These are phyloP conservation scores for Cheumatopsyche charites DNA, from an alignment of 1,140 invertebrate genomes.

Conservation along the genomic window DNA sequence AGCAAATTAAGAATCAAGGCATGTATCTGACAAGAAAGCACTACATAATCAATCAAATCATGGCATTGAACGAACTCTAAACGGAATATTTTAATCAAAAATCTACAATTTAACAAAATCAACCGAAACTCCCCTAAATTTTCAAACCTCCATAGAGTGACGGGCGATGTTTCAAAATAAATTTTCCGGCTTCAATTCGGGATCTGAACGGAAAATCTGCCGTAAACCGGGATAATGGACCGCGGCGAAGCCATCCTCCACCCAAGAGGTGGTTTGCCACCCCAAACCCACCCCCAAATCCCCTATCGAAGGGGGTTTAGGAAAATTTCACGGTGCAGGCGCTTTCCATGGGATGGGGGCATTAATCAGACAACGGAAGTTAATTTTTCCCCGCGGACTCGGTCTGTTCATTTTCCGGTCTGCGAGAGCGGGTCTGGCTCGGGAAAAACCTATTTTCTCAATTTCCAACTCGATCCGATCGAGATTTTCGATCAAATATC, in stretches of 20 bases:
- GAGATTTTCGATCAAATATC: too few relatives aligned
- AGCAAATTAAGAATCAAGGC: too few relatives aligned
- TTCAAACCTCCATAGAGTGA: not conserved
- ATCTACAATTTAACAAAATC: too few relatives aligned
- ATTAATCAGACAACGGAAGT: constrained; percentile 41
- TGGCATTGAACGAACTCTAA: too few relatives aligned
- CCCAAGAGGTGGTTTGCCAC: not conserved
- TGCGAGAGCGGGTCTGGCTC: constrained; percentile 9
- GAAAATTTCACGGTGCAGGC: too few relatives aligned
- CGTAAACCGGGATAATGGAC: constrained; percentile 35
- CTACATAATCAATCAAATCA: too few relatives aligned
- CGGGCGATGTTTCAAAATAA: constrained; percentile 29
- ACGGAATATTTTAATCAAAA: too few relatives aligned
- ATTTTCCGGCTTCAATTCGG: constrained; percentile 34
- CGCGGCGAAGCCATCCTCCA: constrained; percentile 30
- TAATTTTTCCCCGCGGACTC: constrained; percentile 35
- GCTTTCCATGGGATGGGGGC: constrained; percentile 2
- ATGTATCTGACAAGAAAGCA: too few relatives aligned
- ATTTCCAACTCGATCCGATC: too few relatives aligned
- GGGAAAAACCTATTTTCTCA: too few relatives aligned
- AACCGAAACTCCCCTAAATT: not conserved
- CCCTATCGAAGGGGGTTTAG: too few relatives aligned
- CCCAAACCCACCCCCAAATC: too few relatives aligned
- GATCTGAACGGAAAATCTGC: constrained; percentile 32
- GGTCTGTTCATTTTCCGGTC: constrained; percentile 38